A percentile compares a stretch with the other conserved stretches of the same genome.
These are phyloP conservation scores for Setophaga kirtlandii DNA, from an alignment of 2,113 vertebrate genomes.

Conservation along the genomic window DNA sequence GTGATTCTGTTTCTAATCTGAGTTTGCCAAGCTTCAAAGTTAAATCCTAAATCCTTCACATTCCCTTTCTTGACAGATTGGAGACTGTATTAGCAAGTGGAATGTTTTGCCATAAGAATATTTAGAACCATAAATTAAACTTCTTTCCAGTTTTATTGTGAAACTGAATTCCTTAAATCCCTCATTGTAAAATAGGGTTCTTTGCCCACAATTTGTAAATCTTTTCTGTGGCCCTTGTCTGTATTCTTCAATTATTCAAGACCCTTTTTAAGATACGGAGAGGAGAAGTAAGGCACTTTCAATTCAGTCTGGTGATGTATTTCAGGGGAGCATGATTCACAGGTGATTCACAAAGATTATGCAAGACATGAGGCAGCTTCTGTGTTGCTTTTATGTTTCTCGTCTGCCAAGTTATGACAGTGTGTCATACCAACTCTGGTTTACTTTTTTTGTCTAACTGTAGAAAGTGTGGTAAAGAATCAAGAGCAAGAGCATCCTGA, in stretches of 20 bases:
- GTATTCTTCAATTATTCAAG: slow-evolving; percentile 10
- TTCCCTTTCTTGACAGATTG: neutral
- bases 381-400: slow-evolving; percentile 27
- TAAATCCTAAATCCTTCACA: neutral
- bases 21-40: neutral
- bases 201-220: neutral
- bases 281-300: neutral
- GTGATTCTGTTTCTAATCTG: neutral
- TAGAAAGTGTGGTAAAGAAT: slow-evolving; percentile 17
- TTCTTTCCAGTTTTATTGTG: neutral
- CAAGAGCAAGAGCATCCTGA: neutral
- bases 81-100: neutral
- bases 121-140: neutral
- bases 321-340: slow-evolving; percentile 45
- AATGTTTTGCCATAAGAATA: neutral
- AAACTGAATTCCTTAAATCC: neutral
- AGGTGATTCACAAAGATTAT: slow-evolving; percentile 50
- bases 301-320: neutral
- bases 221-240: neutral
- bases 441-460: slow-evolving; percentile 9
- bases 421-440: slow-evolving; percentile 1
- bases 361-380: slow-evolving; percentile 33
- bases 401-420: slow-evolving; percentile 27
- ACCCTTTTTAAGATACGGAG: neutral
- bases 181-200: neutral